Evolutionary conservation across 2,113 vertebrate species (phyloP).

Genomic region (Eulacestoma nigropectus): DNA sequence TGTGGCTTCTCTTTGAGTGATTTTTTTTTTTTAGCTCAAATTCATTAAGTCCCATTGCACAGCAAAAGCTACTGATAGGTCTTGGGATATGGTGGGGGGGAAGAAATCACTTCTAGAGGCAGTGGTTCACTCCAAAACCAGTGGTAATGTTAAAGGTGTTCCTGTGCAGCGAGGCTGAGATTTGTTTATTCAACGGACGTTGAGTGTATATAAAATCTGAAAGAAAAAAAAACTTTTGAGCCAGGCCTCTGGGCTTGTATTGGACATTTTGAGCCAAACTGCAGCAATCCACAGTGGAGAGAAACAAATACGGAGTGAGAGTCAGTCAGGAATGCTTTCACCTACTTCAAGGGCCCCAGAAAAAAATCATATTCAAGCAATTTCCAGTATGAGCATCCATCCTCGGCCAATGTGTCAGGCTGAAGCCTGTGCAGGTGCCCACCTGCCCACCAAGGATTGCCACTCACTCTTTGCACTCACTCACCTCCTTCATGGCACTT

Average conservation of each 20-base stretch:
- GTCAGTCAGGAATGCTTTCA: neutral
- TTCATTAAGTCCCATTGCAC: neutral
- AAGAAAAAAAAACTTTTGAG: neutral
- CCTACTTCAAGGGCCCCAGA: neutral
- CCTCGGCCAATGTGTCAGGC: accelerated
- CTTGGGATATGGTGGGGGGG: neutral
- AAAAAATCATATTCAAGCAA: neutral
- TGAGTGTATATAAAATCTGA: neutral
- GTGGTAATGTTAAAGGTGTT: neutral
- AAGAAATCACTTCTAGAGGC: neutral
- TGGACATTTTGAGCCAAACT: neutral
- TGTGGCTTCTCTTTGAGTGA: neutral
- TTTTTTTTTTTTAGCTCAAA: neutral
- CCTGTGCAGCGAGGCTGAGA: neutral
- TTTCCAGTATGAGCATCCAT: neutral
- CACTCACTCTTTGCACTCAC: neutral
- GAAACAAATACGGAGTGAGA: neutral
- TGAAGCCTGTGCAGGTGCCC: neutral
- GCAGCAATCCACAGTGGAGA: neutral
- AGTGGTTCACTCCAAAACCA: neutral
- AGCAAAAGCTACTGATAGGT: neutral
- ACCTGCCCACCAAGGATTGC: neutral
- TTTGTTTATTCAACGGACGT: neutral
- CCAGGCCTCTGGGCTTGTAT: neutral
- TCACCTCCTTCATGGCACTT: neutral